Base-by-base conservation (phyloP, 2,888 invertebrate species). In the Stenodera caucasica region DNA sequence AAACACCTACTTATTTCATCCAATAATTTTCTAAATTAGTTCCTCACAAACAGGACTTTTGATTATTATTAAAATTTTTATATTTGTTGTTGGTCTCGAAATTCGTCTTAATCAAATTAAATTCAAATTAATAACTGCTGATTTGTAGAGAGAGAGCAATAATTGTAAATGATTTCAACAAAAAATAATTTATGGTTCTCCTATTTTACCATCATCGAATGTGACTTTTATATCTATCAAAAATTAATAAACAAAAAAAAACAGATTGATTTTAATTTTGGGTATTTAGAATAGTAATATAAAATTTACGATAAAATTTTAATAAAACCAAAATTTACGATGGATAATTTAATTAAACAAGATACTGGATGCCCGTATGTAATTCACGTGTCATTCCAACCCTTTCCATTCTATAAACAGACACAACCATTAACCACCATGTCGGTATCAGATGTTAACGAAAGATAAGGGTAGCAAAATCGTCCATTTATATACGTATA, bases 401-500 rank as follows among this genome's bases (percentile, higher is more conserved):
- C 70, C 70, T 67, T 67, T 61, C 37, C 5, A 40, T 40, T 37
- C n/a, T 26, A 7, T 18, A 40, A 2, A 45, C 5, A 35, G 40
- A 18, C 32, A 12, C 32, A 9, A 32, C 11, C 32, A 58, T 58
- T 33, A 37, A 59, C 61, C 55, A 58, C 68, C 67, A 67, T 64
- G 67, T 66, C 66, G 70, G 69, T 64, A 68, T 71, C 69, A 68
- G 67, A 70, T 70, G 69, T 65, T 68, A 53, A 63, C 62, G 62
- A 64, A 12, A 45, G 69, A 71, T 67, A 67, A 68, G 71, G 68
- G 70, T 62, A 66, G 60, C n/a, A n/a, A n/a, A n/a, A n/a, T n/a
- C n/a, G n/a, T 45, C 68, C 69, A 70, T 71, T 72, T 71, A 70
- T 71, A 70, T n/a, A n/a, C n/a, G n/a, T n/a, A n/a, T n/a, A n/a